phyloP scores from a whole-genome alignment of 1,140 invertebrate genomes.

The Brachionus sp. region DNA sequence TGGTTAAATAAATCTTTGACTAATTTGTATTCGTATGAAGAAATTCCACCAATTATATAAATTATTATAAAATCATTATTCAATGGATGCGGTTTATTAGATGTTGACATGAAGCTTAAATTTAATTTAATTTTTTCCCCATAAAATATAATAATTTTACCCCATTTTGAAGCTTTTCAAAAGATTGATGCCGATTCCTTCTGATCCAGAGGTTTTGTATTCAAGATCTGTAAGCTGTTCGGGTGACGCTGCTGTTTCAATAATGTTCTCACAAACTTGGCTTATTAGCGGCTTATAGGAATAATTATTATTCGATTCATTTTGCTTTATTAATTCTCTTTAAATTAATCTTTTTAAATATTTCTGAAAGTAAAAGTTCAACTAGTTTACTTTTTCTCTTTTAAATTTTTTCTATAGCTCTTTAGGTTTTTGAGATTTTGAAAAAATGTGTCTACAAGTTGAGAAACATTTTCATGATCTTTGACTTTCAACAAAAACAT shows the following conservation, averaged over 20 bases:
- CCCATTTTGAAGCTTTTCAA: slow-evolving; percentile 45
- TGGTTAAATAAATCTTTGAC: slow-evolving; percentile 13
- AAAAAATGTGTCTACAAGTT: slow-evolving; percentile 28
- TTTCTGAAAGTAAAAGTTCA: background rate
- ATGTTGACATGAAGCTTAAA: slow-evolving; percentile 13
- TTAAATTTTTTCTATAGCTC: background rate
- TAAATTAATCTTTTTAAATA: background rate
- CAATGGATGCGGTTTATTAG: slow-evolving; percentile 27
- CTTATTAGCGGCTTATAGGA: slow-evolving; percentile 31
- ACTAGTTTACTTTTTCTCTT: background rate
- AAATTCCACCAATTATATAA: slow-evolving; percentile 30
- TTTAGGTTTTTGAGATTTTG: slow-evolving; percentile 7
- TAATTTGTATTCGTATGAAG: slow-evolving; percentile 21
- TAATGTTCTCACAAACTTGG: slow-evolving; percentile 39
- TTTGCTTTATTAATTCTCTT: background rate
- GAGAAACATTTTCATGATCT: background rate
- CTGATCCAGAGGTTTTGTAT: background rate
- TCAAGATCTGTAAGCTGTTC: slow-evolving; percentile 18
- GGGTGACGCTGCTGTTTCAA: background rate
- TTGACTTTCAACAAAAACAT: background rate
- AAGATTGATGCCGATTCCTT: slow-evolving; percentile 27
- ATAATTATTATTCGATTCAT: background rate
- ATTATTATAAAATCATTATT: slow-evolving; percentile 41
- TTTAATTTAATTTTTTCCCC: background rate
- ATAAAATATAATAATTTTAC: background rate